These are phyloP conservation scores for Sebastolobus alascanus DNA, from an alignment of 2,797 vertebrate species.

Conservation along the genomic window DNA sequence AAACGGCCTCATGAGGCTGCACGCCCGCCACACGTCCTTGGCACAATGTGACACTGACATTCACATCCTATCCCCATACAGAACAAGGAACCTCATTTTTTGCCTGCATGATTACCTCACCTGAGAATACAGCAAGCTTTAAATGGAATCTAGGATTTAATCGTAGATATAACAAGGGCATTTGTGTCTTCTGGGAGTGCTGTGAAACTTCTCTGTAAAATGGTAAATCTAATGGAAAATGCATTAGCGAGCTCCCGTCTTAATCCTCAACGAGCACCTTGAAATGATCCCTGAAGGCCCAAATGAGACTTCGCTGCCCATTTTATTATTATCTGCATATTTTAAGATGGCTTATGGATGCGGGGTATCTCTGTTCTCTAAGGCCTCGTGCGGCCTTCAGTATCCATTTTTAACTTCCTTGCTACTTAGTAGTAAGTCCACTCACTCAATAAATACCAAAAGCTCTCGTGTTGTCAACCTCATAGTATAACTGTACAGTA, in stretches of 20 bases:
- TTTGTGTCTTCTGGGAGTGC: constrained; percentile 35
- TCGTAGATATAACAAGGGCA: constrained; percentile 36
- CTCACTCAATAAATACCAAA: not conserved
- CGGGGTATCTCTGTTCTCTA: not conserved
- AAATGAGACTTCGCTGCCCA: constrained; percentile 24
- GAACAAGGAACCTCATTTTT: not conserved
- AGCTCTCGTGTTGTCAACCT: not conserved
- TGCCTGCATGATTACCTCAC: constrained; percentile 4
- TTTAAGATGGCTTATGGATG: constrained; percentile 18
- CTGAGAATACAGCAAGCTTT: constrained; percentile 32
- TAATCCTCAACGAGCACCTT: constrained; percentile 49
- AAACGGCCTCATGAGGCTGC: not conserved
- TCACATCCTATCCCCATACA: not conserved
- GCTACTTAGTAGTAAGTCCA: not conserved
- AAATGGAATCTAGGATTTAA: constrained; percentile 32
- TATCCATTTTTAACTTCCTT: not conserved
- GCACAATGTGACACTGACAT: constrained; percentile 14
- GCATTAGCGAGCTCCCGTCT: constrained; percentile 22
- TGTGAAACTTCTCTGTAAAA: constrained; percentile 34
- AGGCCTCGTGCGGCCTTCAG: not conserved
- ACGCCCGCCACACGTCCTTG: not conserved
- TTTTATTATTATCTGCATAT: constrained; percentile 30
- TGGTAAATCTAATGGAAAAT: constrained; percentile 44
- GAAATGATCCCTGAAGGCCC: constrained; percentile 38
- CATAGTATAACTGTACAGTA: not conserved